Evolutionary conservation across 2,113 vertebrate species (phyloP).

Genomic region (Tyto alba): DNA sequence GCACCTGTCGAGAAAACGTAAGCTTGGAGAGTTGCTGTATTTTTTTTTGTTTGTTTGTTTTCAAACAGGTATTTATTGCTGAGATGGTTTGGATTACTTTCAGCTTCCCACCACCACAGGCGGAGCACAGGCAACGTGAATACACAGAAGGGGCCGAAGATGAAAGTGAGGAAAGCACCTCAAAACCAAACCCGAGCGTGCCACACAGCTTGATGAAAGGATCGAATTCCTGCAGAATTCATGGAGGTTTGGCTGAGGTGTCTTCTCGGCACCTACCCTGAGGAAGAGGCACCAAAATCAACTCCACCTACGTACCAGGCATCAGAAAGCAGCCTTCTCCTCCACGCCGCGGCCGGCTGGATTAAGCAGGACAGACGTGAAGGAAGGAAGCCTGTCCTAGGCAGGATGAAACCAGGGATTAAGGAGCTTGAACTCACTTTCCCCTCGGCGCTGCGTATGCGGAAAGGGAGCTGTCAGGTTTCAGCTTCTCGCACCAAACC

Average conservation of each 20-base stretch:
- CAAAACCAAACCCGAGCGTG: background rate
- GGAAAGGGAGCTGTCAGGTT: background rate
- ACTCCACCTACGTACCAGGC: background rate
- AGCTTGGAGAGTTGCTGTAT: background rate
- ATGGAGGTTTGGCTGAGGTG: background rate
- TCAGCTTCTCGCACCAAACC: background rate
- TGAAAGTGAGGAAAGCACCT: background rate
- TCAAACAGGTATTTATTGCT: background rate
- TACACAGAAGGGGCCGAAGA: no score
- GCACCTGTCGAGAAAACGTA: background rate
- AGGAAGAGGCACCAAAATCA: background rate
- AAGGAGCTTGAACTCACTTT: background rate
- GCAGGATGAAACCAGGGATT: background rate
- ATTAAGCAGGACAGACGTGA: background rate
- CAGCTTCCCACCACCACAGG: background rate
- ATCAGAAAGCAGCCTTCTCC: background rate
- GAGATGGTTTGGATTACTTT: background rate
- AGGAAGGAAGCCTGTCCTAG: background rate
- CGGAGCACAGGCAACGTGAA: no score
- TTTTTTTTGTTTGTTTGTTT: background rate
- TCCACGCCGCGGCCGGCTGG: rapidly evolving
- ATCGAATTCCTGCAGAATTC: background rate
- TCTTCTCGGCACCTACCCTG: background rate
- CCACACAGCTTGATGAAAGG: background rate
- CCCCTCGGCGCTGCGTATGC: background rate